Evolutionary conservation across 2,888 invertebrate genomes (phyloP), one percentile per base, ranked within the genome.

Genomic region (Tanypteryx hageni): DNA sequence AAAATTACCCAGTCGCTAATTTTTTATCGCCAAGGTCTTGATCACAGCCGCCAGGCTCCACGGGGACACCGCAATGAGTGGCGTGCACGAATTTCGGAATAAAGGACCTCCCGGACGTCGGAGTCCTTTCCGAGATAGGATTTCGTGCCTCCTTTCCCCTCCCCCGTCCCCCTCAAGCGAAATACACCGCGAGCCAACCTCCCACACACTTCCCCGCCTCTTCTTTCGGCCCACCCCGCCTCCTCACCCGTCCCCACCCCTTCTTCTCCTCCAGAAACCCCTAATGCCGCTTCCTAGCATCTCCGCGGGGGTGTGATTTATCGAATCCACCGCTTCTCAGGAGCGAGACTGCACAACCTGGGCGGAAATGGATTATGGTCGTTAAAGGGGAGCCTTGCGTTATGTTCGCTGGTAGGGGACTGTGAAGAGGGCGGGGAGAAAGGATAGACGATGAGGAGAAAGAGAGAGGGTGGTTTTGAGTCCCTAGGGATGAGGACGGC

Each of bases 281-380:
- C 27, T 76, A 76, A 76, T 76, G 76, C 76, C 76, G 22, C 76
- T 76, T 22, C 76, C 76, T 27, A 44, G 76, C 76, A 76, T 76
- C 76, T 76, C 76, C 76, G 76, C 68, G 64, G 31, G 89, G 44
- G 89, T 89, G 89, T 89, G 89, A 89, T 89, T 89, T 89, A 89
- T 89, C 61, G 89, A 89, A 89, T 89, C 89, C 64, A 64, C 89
- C 64, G 89, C 89, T 89, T 44, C 89, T 89, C 89, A 64, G 86
- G 86, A 86, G 86, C 61, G 22, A 86, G 89, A 89, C 89, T 89
- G 89, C 89, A 76, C 76, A 89, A 89, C 89, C 89, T 89, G 89
- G 44, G 89, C 61, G 89, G 89, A 89, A 89, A 89, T 89, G 89
- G 89, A 89, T 89, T 89, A 89, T 89, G 89, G 89, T 89, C 89